A percentile compares a stretch with the other conserved stretches of the same genome.
phyloP scores from a whole-genome alignment of 2,113 vertebrate species.

The Tapirus terrestris region DNA sequence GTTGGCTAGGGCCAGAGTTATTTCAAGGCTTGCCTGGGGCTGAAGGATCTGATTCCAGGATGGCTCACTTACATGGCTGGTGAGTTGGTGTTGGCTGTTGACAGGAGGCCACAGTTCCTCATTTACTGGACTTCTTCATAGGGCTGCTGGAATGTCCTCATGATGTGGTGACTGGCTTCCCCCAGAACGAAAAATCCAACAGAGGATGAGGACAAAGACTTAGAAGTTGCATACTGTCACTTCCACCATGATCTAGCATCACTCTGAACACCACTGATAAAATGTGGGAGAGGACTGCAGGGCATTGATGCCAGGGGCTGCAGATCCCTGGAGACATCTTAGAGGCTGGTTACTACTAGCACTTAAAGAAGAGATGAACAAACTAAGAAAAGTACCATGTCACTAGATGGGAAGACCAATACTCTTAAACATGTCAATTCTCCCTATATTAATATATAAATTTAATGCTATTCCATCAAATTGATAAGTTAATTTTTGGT shows the following conservation, averaged over 20 bases:
- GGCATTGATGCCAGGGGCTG: background rate
- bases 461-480: background rate
- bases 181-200: background rate
- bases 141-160: background rate
- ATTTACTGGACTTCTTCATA: background rate
- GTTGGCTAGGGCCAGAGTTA: background rate
- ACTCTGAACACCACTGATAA: background rate
- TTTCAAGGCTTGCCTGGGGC: background rate
- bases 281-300: background rate
- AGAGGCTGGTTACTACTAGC: background rate
- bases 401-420: background rate
- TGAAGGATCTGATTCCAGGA: background rate
- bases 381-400: background rate
- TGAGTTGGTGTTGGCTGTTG: background rate
- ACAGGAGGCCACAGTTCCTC: background rate
- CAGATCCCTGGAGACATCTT: background rate
- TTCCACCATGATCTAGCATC: background rate
- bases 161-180: background rate
- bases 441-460: background rate
- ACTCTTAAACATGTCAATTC: background rate
- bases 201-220: background rate
- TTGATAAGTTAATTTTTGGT: background rate
- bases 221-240: background rate
- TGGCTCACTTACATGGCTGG: background rate
- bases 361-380: background rate